These are phyloP conservation scores for Cephonodes hylas DNA, from an alignment of 2,888 invertebrate species.

Conservation along the genomic window DNA sequence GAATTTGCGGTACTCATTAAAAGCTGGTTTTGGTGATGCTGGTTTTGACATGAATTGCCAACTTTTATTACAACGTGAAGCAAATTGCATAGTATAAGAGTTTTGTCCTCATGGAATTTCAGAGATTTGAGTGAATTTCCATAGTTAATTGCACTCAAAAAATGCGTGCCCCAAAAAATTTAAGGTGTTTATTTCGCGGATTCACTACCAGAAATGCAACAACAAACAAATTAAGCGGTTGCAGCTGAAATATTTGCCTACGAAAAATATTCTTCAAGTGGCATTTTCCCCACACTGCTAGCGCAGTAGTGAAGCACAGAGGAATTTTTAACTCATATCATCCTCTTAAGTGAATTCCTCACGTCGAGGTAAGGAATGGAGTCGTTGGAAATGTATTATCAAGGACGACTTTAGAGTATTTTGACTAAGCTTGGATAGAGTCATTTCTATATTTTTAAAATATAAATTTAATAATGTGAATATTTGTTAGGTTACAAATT, in stretches of 20 bases:
- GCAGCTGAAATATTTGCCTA: not conserved
- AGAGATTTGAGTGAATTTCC: too few species aligned
- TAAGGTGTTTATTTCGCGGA: too few species aligned
- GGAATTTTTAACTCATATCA: constrained; percentile 1
- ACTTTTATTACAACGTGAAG: too few species aligned
- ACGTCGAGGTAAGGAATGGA: not conserved
- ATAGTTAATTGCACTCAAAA: too few species aligned
- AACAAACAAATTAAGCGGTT: too few species aligned
- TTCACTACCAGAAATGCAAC: too few species aligned
- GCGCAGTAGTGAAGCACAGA: not conserved
- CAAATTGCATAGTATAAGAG: too few species aligned
- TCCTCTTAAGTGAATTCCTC: constrained; percentile 6
- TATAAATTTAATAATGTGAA: too few species aligned
- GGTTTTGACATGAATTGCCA: too few species aligned
- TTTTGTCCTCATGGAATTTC: too few species aligned
- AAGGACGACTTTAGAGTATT: not conserved
- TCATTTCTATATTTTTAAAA: not conserved
- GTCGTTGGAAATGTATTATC: not conserved
- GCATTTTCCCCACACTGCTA: not conserved
- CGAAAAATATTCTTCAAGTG: not conserved
- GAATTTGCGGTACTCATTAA: not conserved
- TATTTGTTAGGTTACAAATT: too few species aligned
- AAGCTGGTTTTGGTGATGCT: not conserved
- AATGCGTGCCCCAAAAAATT: too few species aligned
- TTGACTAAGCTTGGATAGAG: not conserved